Base-by-base conservation (phyloP, 2,888 invertebrate species). In the Melolontha melolontha region DNA sequence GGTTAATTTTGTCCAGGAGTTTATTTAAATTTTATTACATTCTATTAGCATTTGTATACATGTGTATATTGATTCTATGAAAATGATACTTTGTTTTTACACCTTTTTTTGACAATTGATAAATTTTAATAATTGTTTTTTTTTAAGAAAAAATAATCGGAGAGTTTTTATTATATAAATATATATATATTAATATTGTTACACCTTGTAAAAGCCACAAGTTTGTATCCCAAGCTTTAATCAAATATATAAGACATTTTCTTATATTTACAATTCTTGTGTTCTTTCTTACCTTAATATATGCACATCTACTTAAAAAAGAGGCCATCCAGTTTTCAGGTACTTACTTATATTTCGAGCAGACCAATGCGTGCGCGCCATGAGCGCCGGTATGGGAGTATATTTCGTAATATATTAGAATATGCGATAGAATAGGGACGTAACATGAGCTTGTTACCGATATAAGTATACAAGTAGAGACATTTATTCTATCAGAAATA, bases 151-250 rank as follows among this genome's bases (percentile, higher is more conserved):
- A n/a, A n/a, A n/a, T n/a, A n/a, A 42, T 55, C 67, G 70, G 70
- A 70, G 62, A 70, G 70, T 72, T 70, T 62, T 39, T 63, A 63
- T 50, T 62, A 64, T 44, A 34, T 65, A 68, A 41, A 17, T 22
- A 42, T 52, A 64, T 51, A 66, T 39, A 67, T 65, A 67, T 65
- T 68, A 66, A 63, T 66, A 66, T 57, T 68, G 70, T 69, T 66
- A 47, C 34, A 49, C 63, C 63, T 70, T 70, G 47, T 72, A 67
- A 64, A 34, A 70, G 69, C 68, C 64, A 65, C 70, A 71, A 54
- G 54, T 66, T 69, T 69, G 69, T 64, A 69, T 66, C 50, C 54
- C 42, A 41, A 54, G 67, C 69, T 69, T 67, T 62, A 54, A 64
- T 62, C 47, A 69, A 69, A 69, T 69, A 69, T 39, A 69, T 47